A percentile compares a stretch with the other conserved stretches of the same genome.
phyloP scores from a whole-genome alignment of 2,797 vertebrate genomes.

The Chanos chanos region DNA sequence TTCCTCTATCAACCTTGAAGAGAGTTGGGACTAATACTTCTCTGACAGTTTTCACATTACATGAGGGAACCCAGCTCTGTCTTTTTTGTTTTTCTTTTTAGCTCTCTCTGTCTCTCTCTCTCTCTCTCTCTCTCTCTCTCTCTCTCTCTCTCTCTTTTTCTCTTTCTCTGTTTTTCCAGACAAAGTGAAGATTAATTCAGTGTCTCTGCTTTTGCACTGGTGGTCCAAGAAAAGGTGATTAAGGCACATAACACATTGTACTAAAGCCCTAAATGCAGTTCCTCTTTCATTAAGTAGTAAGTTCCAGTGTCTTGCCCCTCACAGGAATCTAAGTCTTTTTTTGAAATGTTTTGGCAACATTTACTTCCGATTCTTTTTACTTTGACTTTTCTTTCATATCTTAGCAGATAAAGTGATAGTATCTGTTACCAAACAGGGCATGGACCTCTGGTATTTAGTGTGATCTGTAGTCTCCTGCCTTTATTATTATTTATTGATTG shows the following conservation, averaged over 20 bases:
- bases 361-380: neutral
- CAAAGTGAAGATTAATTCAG: slow-evolving; percentile 32
- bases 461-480: no score
- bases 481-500: no score
- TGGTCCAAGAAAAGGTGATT: slow-evolving; percentile 32
- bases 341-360: slow-evolving; percentile 2
- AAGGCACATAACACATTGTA: slow-evolving; percentile 30
- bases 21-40: slow-evolving; percentile 18
- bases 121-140: neutral
- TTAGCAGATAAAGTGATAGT: neutral
- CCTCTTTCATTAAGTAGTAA: slow-evolving; percentile 12
- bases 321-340: slow-evolving; percentile 14
- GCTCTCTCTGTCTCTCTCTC: slow-evolving; percentile 9
- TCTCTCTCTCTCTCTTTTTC: slow-evolving; percentile 3
- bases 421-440: neutral
- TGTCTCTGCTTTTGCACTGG: slow-evolving; percentile 24
- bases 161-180: neutral
- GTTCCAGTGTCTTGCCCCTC: slow-evolving; percentile 3
- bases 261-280: slow-evolving; percentile 6
- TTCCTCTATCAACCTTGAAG: slow-evolving; percentile 34
- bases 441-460: no score
- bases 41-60: slow-evolving; percentile 30
- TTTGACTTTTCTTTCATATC: no score
- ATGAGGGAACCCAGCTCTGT: slow-evolving; percentile 8
- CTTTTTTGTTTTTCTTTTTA: slow-evolving; percentile 3